phyloP scores from a whole-genome alignment of 1,140 invertebrate genomes.

The Euglossa dilemma region DNA sequence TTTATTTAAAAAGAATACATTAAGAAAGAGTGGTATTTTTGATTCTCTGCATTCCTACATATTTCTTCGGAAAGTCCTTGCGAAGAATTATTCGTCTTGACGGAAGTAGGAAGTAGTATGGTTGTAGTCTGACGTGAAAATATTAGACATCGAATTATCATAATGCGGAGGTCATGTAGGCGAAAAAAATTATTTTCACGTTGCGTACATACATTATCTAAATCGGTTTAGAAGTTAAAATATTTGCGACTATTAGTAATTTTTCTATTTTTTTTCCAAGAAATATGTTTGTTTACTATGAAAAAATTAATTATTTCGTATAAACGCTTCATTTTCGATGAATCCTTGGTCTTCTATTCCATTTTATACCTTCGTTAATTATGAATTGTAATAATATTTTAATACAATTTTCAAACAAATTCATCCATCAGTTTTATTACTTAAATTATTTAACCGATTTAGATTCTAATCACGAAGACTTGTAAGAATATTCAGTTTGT shows the following conservation, averaged over 20 bases:
- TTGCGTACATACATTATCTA: background rate
- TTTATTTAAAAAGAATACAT: background rate
- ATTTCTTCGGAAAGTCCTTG: slow-evolving; percentile 29
- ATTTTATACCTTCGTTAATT: no score
- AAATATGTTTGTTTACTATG: background rate
- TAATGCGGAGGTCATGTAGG: slow-evolving; percentile 51
- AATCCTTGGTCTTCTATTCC: no score
- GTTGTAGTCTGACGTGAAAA: background rate
- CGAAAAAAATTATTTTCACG: background rate
- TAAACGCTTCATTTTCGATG: no score
- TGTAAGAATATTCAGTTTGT: background rate
- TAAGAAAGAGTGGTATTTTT: no score
- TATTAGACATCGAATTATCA: slow-evolving; percentile 60
- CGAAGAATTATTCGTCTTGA: slow-evolving; percentile 24
- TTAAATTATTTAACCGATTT: background rate
- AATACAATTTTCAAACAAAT: background rate
- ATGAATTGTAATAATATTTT: no score
- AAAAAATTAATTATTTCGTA: background rate
- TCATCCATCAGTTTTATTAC: background rate
- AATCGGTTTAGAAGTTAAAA: slow-evolving; percentile 20
- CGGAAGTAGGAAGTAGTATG: slow-evolving; percentile 57
- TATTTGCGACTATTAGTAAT: slow-evolving; percentile 6
- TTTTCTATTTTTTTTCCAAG: no score
- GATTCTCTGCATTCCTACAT: slow-evolving; percentile 27
- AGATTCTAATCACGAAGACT: no score